A percentile compares a stretch with the other conserved stretches of the same genome.
Evolutionary conservation across 64 coral and sea anemone species (phyloP).

Genomic region (Montipora efflorescens): DNA sequence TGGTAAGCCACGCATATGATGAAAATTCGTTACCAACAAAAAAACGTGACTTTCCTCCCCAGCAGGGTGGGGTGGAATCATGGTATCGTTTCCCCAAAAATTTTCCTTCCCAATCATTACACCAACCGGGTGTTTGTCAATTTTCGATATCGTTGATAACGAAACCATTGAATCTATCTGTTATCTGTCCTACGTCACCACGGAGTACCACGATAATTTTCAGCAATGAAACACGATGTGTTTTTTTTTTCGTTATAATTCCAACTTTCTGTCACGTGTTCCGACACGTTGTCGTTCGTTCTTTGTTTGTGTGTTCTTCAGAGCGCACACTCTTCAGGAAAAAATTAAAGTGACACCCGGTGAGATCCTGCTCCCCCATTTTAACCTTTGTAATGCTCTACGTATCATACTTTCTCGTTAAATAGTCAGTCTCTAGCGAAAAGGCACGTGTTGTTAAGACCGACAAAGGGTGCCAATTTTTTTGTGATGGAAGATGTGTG

Average conservation of each 20-base stretch:
- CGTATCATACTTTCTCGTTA: no score
- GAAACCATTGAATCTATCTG: not conserved
- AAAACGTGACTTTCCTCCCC: slow-evolving; percentile 2
- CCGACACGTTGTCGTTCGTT: not conserved
- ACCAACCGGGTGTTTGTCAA: not conserved
- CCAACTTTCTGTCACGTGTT: not conserved
- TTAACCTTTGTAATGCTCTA: no score
- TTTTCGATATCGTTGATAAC: not conserved
- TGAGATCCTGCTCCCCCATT: no score
- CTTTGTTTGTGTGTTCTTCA: not conserved
- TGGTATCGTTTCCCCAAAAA: not conserved
- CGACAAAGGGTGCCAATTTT: no score
- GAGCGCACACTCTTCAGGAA: not conserved
- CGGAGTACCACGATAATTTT: no score
- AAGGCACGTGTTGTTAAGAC: no score
- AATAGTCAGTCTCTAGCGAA: no score
- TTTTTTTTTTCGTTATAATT: not conserved
- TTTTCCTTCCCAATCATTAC: not conserved
- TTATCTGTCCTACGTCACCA: no score
- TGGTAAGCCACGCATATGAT: not conserved
- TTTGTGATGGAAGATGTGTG: no score
- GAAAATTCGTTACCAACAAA: not conserved
- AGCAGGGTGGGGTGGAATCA: not conserved
- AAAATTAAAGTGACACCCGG: no score
- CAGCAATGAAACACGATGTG: not conserved